These are phyloP conservation scores for Trochalopteron elliotii DNA, from an alignment of 2,113 vertebrate genomes.

Conservation along the genomic window DNA sequence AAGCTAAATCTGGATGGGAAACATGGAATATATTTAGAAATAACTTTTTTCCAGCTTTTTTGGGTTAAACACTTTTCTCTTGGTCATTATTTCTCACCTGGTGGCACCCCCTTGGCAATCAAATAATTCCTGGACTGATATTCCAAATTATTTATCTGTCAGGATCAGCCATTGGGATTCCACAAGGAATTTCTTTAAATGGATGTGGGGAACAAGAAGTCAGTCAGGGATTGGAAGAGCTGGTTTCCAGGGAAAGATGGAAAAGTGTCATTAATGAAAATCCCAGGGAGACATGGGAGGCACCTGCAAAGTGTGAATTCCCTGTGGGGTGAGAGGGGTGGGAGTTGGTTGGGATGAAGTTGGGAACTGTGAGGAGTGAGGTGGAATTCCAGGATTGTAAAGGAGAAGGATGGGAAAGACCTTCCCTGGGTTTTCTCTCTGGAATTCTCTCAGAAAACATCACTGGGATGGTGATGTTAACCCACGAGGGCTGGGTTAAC, in stretches of 20 bases:
- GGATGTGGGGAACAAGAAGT: neutral
- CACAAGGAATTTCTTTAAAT: neutral
- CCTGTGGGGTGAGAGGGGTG: neutral
- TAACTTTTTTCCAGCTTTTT: neutral
- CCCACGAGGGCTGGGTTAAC: rapidly evolving
- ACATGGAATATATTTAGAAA: neutral
- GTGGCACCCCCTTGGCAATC: neutral
- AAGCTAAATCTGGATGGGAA: neutral
- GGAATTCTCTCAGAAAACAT: rapidly evolving
- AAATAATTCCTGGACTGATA: neutral
- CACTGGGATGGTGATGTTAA: neutral
- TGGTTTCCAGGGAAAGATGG: constrained; percentile 2
- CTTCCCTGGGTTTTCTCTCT: neutral
- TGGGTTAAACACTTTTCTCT: neutral
- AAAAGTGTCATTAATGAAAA: neutral
- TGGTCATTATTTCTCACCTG: constrained; percentile 21
- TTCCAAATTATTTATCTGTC: neutral
- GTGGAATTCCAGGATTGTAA: neutral
- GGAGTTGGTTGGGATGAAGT: neutral
- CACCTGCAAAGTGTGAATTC: neutral
- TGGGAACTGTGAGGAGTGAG: neutral
- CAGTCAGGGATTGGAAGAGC: neutral
- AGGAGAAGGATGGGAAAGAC: neutral
- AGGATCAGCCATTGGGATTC: neutral
- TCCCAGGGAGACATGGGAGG: neutral